phyloP scores from a whole-genome alignment of 2,797 vertebrate species.

The Acanthornis magna region DNA sequence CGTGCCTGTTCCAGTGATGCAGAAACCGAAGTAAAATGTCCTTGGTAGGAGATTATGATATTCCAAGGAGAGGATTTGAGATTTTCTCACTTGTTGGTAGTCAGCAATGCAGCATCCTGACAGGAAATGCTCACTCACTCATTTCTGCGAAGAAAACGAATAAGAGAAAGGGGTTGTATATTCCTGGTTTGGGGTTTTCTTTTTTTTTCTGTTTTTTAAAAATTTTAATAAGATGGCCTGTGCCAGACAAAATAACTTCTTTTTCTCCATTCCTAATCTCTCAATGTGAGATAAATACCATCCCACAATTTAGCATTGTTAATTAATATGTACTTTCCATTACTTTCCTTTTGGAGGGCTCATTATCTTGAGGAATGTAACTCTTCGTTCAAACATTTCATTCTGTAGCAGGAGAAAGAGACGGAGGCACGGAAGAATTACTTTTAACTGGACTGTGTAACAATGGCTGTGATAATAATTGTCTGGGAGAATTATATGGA shows the following conservation, averaged over 20 bases:
- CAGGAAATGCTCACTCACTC: not conserved
- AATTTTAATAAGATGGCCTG: not conserved
- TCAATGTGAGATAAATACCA: constrained; percentile 18
- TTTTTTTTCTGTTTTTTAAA: not conserved
- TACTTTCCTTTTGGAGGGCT: constrained; percentile 40
- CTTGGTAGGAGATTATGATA: not conserved
- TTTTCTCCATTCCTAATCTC: not conserved
- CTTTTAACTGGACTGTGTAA: constrained; percentile 49
- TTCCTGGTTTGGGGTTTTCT: not conserved
- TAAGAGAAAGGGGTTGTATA: not conserved
- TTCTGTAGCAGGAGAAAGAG: not conserved
- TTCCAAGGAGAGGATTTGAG: not conserved
- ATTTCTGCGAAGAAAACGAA: not conserved
- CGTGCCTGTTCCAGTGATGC: not conserved
- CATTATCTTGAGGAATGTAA: constrained; percentile 41
- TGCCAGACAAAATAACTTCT: not conserved
- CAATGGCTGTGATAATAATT: constrained; percentile 45
- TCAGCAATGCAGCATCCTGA: not conserved
- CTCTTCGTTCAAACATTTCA: constrained; percentile 55
- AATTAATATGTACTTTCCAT: constrained; percentile 52
- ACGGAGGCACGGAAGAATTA: not conserved
- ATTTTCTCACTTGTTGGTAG: not conserved
- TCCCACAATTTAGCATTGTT: not conserved
- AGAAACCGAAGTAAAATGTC: not conserved
- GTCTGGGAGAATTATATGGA: constrained; percentile 49